Evolutionary conservation across 2,888 invertebrate species (phyloP), one percentile per base, ranked within the genome.

Genomic region (Melanostoma scalare): DNA sequence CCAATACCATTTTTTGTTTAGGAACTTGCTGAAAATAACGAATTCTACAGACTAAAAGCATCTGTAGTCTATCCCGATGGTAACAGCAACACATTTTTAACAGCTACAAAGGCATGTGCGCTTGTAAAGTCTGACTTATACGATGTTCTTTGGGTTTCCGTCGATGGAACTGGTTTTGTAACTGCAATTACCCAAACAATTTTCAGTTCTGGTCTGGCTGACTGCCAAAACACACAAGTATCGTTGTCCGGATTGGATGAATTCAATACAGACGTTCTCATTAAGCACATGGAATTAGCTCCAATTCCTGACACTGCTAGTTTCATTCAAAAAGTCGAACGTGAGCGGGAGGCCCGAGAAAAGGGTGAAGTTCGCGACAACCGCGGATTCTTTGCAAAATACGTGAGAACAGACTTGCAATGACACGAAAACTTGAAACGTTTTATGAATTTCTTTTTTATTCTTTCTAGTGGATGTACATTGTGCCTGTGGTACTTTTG

Each of bases 401-500:
- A 99, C 93, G 98, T 98, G 93, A 95, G 97, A 92, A 84, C 48
- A 52, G 10, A 40, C 0, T 31, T 2, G 20, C 20, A 20, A 20
- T 20, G 0, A 53, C 2, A 33, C 4, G 1, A 3, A 30, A 38
- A 0, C n/a, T 6, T 3, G 3, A 5, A 36, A 35, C 2, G 20
- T 20, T 20, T 20, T 36, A 0, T 38, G 30, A 44, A 5, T 36
- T 6, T 31, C 2, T 10, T 6, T 31, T 40, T 46, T 53, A 5
- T 42, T 8, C 91, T 96, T 94, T 86, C 93, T 20, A 98, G 98
- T 99, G 99, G 99, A 99, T 99, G 97, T 99, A 99, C 92, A 98
- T 99, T 87, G 96, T 99, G 53, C 98, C 99, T 4, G 94, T 98
- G 38, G 95, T 97, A 60, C 94, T 99, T 86, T 95, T 99, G 88